phyloP scores from a whole-genome alignment of 2,888 invertebrate genomes.

The Caenorhabditis drosophilae region DNA sequence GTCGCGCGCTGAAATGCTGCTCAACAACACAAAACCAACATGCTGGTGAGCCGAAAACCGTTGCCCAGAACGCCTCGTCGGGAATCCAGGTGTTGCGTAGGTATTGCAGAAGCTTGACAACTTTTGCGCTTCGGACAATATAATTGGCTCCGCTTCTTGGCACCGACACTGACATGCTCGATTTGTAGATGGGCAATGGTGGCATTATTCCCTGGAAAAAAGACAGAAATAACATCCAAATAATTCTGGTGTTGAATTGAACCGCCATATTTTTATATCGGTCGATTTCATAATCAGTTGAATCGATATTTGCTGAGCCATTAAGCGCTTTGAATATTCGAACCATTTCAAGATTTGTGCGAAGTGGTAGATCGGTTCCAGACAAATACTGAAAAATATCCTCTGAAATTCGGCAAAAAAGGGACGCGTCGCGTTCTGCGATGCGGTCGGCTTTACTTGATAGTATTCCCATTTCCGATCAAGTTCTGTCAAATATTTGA shows the following conservation, averaged over 20 bases:
- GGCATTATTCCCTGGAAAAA: slow-evolving; percentile 34
- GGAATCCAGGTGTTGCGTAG: slow-evolving; percentile 46
- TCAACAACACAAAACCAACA: too few species aligned
- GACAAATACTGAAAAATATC: too few species aligned
- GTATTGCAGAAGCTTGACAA: slow-evolving; percentile 35
- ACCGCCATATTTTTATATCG: slow-evolving; percentile 46
- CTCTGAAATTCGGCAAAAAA: too few species aligned
- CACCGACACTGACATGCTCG: slow-evolving; percentile 49
- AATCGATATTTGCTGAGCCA: slow-evolving; percentile 49
- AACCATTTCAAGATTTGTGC: slow-evolving; percentile 51
- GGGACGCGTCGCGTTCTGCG: too few species aligned
- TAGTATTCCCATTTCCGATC: slow-evolving; percentile 37
- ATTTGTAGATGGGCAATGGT: slow-evolving; percentile 50
- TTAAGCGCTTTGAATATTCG: slow-evolving; percentile 48
- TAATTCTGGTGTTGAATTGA: too few species aligned
- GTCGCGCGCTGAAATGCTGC: too few species aligned
- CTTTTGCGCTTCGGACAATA: slow-evolving; percentile 24
- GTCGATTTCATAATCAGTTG: slow-evolving; percentile 36
- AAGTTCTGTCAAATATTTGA: slow-evolving; percentile 16
- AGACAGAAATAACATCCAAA: too few species aligned
- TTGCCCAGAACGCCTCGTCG: slow-evolving; percentile 55
- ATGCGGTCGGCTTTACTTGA: too few species aligned
- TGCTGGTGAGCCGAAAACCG: slow-evolving; percentile 38
- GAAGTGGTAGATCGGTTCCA: slow-evolving; percentile 46
- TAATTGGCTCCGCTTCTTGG: slow-evolving; percentile 42